Evolutionary conservation across 2,797 vertebrate genomes (phyloP).

Genomic region (Sparidentex hasta): DNA sequence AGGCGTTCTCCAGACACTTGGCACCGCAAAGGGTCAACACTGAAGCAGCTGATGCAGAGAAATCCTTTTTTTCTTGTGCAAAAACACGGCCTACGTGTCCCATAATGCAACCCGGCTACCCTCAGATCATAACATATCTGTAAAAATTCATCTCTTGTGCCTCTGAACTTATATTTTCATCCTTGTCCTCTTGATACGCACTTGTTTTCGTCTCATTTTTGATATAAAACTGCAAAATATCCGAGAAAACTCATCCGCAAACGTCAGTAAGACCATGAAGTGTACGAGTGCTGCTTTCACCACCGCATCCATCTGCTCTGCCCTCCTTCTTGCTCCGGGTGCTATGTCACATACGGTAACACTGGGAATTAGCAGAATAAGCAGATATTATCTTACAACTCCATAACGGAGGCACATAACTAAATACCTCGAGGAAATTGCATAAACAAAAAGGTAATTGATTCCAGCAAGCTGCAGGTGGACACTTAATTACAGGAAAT

Average conservation of each 20-base stretch:
- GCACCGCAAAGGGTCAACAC: no score
- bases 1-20: background rate
- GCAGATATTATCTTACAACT: slow-evolving; percentile 81
- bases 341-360: slow-evolving; percentile 63
- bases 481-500: slow-evolving; percentile 96
- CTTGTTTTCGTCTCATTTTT: slow-evolving; percentile 2
- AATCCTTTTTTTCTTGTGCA: background rate
- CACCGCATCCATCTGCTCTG: slow-evolving; percentile 55
- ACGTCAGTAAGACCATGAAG: slow-evolving; percentile 1
- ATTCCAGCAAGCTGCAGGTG: slow-evolving; percentile 97
- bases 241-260: background rate
- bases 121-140: slow-evolving; percentile 29
- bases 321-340: slow-evolving; percentile 45
- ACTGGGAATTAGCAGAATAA: slow-evolving; percentile 74
- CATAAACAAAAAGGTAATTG: slow-evolving; percentile 95
- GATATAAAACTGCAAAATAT: background rate
- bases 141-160: slow-evolving; percentile 23
- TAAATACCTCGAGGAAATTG: slow-evolving; percentile 89
- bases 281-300: slow-evolving; percentile 20
- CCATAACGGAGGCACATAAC: slow-evolving; percentile 75
- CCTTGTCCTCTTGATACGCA: background rate
- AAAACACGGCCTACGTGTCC: background rate
- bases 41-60: background rate
- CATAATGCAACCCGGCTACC: slow-evolving; percentile 17
- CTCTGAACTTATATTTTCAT: background rate